Evolutionary conservation across 1,140 invertebrate genomes (phyloP).

Genomic region (Nebria ingens): DNA sequence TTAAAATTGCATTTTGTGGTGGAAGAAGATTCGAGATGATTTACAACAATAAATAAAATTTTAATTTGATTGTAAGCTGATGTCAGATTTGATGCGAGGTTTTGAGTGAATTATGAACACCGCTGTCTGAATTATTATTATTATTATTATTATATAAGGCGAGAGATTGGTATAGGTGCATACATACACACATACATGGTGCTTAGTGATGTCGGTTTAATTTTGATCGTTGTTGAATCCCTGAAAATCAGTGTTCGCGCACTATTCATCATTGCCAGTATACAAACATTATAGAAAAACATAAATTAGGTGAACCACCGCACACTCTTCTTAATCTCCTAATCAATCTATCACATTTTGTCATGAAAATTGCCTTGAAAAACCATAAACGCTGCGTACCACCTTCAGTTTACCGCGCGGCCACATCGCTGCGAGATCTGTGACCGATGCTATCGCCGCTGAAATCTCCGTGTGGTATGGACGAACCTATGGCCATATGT

Average conservation of each 20-base stretch:
- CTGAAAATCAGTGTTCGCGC: neutral
- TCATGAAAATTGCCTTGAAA: slow-evolving; percentile 27
- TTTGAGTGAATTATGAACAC: too few relatives aligned
- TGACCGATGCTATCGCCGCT: slow-evolving; percentile 5
- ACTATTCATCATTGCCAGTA: slow-evolving; percentile 23
- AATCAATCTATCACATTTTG: slow-evolving; percentile 29
- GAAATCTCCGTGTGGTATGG: slow-evolving; percentile 13
- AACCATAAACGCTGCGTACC: slow-evolving; percentile 19
- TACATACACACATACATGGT: too few relatives aligned
- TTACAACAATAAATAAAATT: too few relatives aligned
- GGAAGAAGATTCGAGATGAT: too few relatives aligned
- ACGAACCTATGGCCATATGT: slow-evolving; percentile 8
- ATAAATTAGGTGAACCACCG: slow-evolving; percentile 25
- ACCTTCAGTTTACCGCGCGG: neutral
- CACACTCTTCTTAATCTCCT: slow-evolving; percentile 22
- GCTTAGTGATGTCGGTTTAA: too few relatives aligned
- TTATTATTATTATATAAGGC: too few relatives aligned
- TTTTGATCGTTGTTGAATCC: slow-evolving; percentile 1
- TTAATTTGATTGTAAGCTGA: too few relatives aligned
- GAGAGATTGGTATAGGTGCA: too few relatives aligned
- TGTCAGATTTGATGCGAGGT: too few relatives aligned
- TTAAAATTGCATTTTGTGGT: too few relatives aligned
- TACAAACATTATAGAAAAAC: slow-evolving; percentile 22
- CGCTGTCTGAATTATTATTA: too few relatives aligned
- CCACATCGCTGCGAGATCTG: slow-evolving; percentile 9